Evolutionary conservation across 2,797 vertebrate species (phyloP).

Genomic region (Phataginus tricuspis): DNA sequence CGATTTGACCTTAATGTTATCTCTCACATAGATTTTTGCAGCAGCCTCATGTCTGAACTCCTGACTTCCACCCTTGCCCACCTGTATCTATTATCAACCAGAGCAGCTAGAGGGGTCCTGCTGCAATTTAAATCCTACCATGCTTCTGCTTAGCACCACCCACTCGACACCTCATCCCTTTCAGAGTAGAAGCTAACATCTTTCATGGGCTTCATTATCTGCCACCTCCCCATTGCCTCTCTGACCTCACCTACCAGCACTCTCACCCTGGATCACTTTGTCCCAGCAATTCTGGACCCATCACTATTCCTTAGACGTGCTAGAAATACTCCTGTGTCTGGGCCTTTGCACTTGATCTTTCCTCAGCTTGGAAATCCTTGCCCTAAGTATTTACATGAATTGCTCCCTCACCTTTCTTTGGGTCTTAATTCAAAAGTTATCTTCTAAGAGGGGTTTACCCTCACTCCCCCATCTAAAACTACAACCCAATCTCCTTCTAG

Average conservation of each 20-base stretch:
- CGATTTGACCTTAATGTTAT: not conserved
- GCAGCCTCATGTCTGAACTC: not conserved
- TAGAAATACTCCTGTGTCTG: not conserved
- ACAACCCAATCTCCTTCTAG: not conserved
- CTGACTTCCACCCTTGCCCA: not conserved
- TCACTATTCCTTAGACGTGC: not conserved
- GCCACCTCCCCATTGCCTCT: not conserved
- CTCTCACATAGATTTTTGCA: not conserved
- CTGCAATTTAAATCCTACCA: not conserved
- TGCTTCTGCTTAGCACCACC: not conserved
- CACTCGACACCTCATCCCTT: not conserved
- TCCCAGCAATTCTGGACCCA: not conserved
- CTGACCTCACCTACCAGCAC: not conserved
- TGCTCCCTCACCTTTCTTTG: not conserved
- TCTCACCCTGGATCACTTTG: not conserved
- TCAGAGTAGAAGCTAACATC: not conserved
- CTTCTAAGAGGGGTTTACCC: slow-evolving; percentile 5
- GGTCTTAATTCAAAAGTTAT: slow-evolving; percentile 40
- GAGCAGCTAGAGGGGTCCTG: not conserved
- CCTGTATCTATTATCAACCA: not conserved
- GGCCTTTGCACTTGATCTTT: not conserved
- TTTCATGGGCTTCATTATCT: not conserved
- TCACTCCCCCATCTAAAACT: not conserved
- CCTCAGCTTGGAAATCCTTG: not conserved
- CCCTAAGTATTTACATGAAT: not conserved